A percentile compares a stretch with the other conserved stretches of the same genome.
Conservation (phyloP, 2,888 invertebrate genomes). For the Rhagium mordax region DNA sequence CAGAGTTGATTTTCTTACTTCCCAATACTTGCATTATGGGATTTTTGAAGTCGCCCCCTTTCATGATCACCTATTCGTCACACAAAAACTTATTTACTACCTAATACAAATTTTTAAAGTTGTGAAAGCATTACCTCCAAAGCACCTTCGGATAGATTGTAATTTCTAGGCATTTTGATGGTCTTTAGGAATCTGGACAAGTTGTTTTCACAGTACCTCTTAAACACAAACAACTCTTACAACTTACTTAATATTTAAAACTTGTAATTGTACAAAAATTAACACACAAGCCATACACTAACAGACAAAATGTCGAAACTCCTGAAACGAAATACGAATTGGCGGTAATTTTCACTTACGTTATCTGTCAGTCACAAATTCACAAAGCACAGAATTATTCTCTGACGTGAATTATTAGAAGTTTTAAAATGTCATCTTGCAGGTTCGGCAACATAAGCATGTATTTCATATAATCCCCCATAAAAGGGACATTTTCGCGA, state of each 20-base stretch:
- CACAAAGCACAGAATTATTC: too few relatives aligned
- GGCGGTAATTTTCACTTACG: background rate
- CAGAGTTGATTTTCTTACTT: constrained; percentile 79
- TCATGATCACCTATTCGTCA: constrained; percentile 79
- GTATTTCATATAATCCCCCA: too few relatives aligned
- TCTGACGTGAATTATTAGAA: too few relatives aligned
- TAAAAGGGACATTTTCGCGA: background rate
- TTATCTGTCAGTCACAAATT: too few relatives aligned
- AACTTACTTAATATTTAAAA: too few relatives aligned
- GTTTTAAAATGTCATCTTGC: too few relatives aligned
- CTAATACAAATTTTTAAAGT: background rate
- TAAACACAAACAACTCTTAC: too few relatives aligned
- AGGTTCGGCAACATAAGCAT: background rate
- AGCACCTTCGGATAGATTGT: constrained; percentile 52
- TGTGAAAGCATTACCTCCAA: constrained; percentile 22
- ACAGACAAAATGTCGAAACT: background rate
- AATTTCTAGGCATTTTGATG: constrained; percentile 5
- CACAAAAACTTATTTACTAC: constrained; percentile 15
- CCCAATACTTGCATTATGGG: constrained; percentile 89
- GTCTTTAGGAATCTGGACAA: too few relatives aligned
- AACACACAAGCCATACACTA: too few relatives aligned
- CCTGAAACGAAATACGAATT: background rate
- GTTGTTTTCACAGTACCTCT: too few relatives aligned
- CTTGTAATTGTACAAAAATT: too few relatives aligned
- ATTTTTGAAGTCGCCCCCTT: constrained; percentile 79